Evolutionary conservation across 2,113 vertebrate genomes (phyloP).

Genomic region (Pluvialis apricaria): DNA sequence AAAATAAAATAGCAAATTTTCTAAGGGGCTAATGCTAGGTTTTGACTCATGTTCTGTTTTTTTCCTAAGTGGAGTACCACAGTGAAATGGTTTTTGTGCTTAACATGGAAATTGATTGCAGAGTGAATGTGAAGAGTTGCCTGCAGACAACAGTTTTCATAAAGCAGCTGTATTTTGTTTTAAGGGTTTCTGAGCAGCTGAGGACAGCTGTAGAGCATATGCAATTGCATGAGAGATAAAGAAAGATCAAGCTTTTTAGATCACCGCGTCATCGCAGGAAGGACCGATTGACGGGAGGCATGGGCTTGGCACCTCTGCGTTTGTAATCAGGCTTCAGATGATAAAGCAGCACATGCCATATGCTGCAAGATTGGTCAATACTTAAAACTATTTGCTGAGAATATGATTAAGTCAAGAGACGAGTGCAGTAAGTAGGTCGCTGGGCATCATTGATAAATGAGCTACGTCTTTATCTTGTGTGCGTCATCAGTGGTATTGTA

Average conservation of each 20-base stretch:
- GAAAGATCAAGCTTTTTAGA: conserved; percentile 8
- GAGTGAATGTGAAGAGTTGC: not conserved
- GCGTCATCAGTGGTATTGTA: fast-evolving
- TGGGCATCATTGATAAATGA: conserved; percentile 6
- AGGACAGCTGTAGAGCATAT: not conserved
- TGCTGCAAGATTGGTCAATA: not conserved
- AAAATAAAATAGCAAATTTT: not conserved
- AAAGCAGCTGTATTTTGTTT: not conserved
- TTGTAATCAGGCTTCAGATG: conserved; percentile 12
- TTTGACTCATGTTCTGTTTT: not conserved
- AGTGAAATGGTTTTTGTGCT: not conserved
- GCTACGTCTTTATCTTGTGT: not conserved
- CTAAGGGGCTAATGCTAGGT: not conserved
- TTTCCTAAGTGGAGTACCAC: not conserved
- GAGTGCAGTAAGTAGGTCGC: conserved; percentile 9
- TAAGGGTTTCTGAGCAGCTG: not conserved
- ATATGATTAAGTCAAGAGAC: not conserved
- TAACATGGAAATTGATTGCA: not conserved
- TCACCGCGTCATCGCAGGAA: not conserved
- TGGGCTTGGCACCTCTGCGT: not conserved
- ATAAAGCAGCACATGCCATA: conserved; percentile 31
- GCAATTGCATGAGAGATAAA: not conserved
- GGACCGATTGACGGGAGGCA: not conserved
- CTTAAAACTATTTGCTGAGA: not conserved
- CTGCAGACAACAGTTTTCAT: not conserved